A percentile compares a stretch with the other conserved stretches of the same genome.
These are phyloP conservation scores for Stegostoma tigrinum DNA, from an alignment of 2,113 vertebrate genomes.

Conservation along the genomic window DNA sequence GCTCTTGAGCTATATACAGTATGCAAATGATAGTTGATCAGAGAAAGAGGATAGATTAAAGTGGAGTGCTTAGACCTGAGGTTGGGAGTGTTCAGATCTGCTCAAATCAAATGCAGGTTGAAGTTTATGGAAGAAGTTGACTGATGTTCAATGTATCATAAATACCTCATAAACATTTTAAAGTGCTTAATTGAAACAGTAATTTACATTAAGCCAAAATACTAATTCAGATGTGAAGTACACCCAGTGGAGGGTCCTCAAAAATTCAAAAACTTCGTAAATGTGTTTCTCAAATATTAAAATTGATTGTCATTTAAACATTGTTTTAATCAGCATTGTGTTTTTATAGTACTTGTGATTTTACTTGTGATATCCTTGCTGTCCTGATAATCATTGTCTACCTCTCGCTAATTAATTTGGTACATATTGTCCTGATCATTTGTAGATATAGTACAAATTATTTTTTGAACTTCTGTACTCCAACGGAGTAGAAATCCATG, in stretches of 20 bases:
- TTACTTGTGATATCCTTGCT: neutral
- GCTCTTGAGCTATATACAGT: neutral
- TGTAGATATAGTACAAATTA: neutral
- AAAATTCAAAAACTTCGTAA: neutral
- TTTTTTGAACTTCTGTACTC: neutral
- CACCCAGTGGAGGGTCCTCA: neutral
- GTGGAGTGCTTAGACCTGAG: neutral
- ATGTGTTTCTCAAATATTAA: neutral
- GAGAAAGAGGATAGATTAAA: neutral
- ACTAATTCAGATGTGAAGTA: neutral
- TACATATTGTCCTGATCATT: neutral
- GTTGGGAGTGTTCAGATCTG: neutral
- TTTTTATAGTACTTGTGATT: neutral
- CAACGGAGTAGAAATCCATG: neutral
- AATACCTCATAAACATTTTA: neutral
- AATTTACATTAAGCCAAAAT: neutral
- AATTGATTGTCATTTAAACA: neutral
- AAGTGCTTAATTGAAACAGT: neutral
- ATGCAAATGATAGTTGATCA: neutral
- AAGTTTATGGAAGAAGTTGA: neutral
- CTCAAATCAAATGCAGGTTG: neutral
- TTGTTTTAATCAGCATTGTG: neutral
- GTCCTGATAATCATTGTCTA: neutral
- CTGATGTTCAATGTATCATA: neutral
- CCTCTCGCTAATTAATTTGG: neutral